Percentiles rank a stretch among this genome's conserved stretches.
These are phyloP conservation scores for Mus spretus DNA, from an alignment of 2,797 vertebrate species.

Conservation along the genomic window DNA sequence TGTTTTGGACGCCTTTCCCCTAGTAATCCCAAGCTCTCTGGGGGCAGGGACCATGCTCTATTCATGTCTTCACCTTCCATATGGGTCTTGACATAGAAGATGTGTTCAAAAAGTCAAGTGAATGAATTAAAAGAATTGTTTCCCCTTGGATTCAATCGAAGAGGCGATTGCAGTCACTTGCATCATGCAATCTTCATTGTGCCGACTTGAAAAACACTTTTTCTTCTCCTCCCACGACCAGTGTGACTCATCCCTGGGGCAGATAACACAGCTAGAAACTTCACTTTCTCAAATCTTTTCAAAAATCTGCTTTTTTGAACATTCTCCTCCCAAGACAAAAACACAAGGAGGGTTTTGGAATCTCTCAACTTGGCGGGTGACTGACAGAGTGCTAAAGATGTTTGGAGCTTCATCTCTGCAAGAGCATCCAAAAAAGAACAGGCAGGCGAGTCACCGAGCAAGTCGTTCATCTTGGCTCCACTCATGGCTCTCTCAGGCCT, in stretches of 20 bases:
- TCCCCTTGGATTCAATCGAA: conserved; percentile 63
- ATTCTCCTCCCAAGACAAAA: conserved; percentile 68
- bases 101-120: conserved; percentile 77
- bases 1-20: conserved; percentile 1
- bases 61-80: conserved; percentile 40
- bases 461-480: background rate
- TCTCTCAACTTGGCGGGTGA: background rate
- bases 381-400: conserved; percentile 42
- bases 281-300: conserved; percentile 60
- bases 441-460: background rate
- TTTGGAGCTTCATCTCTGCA: conserved; percentile 19
- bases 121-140: conserved; percentile 63
- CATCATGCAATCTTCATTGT: conserved; percentile 75
- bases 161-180: conserved; percentile 72
- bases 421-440: background rate
- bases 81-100: conserved; percentile 45
- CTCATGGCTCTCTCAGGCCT: background rate
- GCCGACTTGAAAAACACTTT: conserved; percentile 75
- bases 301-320: conserved; percentile 73
- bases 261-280: conserved; percentile 66
- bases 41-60: conserved; percentile 14
- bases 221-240: conserved; percentile 77
- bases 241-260: conserved; percentile 78
- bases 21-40: conserved; percentile 36
- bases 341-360: conserved; percentile 36